A percentile compares a stretch with the other conserved stretches of the same genome.
phyloP scores from a whole-genome alignment of 1,140 invertebrate genomes.

The Drosophila busckii region DNA sequence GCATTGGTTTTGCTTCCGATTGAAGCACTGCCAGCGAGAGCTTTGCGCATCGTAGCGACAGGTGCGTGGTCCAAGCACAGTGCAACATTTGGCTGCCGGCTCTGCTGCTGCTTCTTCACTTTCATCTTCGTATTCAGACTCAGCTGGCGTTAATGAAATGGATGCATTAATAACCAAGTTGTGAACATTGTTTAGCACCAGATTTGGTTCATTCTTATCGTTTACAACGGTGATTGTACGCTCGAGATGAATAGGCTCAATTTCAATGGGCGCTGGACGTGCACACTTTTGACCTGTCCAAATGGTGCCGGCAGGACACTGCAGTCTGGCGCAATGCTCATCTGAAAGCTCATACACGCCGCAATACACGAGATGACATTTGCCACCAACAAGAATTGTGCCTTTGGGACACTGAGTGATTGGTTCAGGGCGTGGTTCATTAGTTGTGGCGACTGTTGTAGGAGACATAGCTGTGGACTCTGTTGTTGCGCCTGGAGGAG shows the following conservation, averaged over 20 bases:
- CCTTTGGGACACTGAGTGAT: conserved; percentile 35
- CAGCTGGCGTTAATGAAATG: conserved; percentile 18
- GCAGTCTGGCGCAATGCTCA: conserved; percentile 31
- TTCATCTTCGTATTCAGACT: conserved; percentile 13
- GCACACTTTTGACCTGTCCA: conserved; percentile 53
- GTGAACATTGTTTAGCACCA: conserved; percentile 44
- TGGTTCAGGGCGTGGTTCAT: conserved; percentile 21
- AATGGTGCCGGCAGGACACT: conserved; percentile 44
- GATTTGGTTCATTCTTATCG: conserved; percentile 1
- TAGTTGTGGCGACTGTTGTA: conserved; percentile 3
- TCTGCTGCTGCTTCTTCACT: conserved; percentile 35
- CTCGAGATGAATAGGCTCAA: conserved; percentile 37
- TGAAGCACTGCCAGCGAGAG: conserved; percentile 48
- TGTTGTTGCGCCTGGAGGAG: background rate
- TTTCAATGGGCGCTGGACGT: conserved; percentile 9
- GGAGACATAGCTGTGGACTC: background rate
- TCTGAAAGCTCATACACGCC: conserved; percentile 9
- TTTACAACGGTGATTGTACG: conserved; percentile 10
- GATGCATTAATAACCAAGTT: conserved; percentile 53
- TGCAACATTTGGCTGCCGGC: conserved; percentile 29
- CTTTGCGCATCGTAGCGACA: conserved; percentile 18
- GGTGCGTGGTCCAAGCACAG: conserved; percentile 46
- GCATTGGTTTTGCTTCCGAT: conserved; percentile 33
- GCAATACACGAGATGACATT: conserved; percentile 51
- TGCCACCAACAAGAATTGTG: conserved; percentile 30